phyloP scores from a whole-genome alignment of 2,113 vertebrate genomes.

The Semnornis frantzii region DNA sequence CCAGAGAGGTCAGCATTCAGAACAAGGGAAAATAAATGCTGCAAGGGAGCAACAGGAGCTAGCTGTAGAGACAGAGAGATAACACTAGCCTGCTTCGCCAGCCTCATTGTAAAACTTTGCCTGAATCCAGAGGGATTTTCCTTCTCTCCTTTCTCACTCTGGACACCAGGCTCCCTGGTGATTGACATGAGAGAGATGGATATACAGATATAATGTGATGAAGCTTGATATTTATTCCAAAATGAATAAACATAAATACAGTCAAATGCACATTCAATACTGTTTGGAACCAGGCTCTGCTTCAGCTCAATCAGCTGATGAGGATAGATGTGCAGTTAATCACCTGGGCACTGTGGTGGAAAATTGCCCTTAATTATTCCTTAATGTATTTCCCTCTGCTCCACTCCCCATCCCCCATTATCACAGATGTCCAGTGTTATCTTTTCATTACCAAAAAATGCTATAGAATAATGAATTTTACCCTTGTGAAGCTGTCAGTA shows the following conservation, averaged over 20 bases:
- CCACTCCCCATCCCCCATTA: not conserved
- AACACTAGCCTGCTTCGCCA: not conserved
- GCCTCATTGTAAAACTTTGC: not conserved
- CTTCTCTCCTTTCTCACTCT: not conserved
- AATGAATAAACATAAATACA: not conserved
- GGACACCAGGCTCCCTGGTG: not conserved
- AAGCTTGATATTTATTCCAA: not conserved
- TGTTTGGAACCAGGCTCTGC: not conserved
- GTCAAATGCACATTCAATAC: fast-evolving
- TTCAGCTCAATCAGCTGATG: not conserved
- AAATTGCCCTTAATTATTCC: not conserved
- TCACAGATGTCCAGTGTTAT: not conserved
- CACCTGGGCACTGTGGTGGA: not conserved
- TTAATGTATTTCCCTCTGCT: not conserved
- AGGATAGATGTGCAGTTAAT: not conserved
- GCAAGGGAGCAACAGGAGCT: not conserved
- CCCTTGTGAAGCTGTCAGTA: not conserved
- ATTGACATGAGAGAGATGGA: not conserved
- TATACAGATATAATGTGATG: not conserved
- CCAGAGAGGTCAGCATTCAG: not conserved
- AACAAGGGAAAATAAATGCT: not conserved
- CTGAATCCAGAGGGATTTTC: not conserved
- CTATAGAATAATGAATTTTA: not conserved
- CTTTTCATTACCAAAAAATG: not conserved
- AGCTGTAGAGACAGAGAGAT: not conserved